Base-by-base conservation (phyloP, 2,797 vertebrate genomes). In the Anisognathus igniventris region DNA sequence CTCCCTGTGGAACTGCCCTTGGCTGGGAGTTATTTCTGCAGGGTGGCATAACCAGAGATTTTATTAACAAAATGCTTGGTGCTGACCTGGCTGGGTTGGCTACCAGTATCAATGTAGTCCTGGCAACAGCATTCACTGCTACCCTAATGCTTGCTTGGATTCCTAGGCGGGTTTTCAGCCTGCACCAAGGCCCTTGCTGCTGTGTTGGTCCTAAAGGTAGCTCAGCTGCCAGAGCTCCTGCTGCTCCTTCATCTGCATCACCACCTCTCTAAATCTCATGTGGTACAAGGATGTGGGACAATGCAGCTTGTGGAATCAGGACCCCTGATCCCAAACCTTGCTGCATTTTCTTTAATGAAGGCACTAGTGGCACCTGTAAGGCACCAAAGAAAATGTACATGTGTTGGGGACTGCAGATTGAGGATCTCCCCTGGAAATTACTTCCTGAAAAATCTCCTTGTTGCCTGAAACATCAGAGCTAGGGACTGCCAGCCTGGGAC, bases 371-470 rank as follows among this genome's bases (percentile, higher is more conserved):
- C 16, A 75, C n/a, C 61, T 65, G 35, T 56, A 70, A 66, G 88
- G 48, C 21, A 54, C 7, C 25, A 64, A 40, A 76, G 27, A 47
- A 89, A 89, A 85, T 1, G 5, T 39, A 10, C 4, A 0, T 21
- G 12, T 39, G 14, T 12, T 20, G 18, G 58, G 17, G 40, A 60
- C 58, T 56, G 40, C 16, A 66, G 42, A 39, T 6, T 53, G 70
- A 83, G 66, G 56, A 57, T 73, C 27, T 79, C 62, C 51, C 37
- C 51, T 37, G 40, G 54, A 94, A 92, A 90, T 58, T 10, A 10
- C 91, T 95, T 94, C 70, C 58, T 96, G 62, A 93, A 96, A 92
- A 91, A 84, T 86, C 44, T 74, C 40, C 58, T 90, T 70, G 47
- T 83, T 95, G 66, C 40, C 62, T 71, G 54, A 86, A 91, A 86